A percentile compares a stretch with the other conserved stretches of the same genome.
phyloP scores from a whole-genome alignment of 2,113 vertebrate genomes.

The Lophius piscatorius region DNA sequence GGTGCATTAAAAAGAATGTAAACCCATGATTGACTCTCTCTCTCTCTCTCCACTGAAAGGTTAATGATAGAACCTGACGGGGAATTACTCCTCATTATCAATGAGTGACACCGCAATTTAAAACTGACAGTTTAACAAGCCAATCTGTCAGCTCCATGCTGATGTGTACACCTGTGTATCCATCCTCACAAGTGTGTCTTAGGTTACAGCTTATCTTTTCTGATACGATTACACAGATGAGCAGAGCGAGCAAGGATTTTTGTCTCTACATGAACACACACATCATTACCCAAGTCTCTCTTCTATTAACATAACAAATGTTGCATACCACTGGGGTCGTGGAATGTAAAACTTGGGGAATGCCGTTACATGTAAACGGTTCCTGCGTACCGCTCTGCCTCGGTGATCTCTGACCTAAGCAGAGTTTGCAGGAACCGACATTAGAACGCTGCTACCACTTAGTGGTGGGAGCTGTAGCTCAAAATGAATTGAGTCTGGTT shows the following conservation, averaged over 20 bases:
- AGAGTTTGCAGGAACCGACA: not conserved
- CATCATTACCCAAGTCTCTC: not conserved
- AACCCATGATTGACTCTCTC: not conserved
- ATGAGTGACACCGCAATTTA: constrained; percentile 3
- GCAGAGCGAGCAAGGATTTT: constrained; percentile 13
- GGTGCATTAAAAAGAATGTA: too few relatives aligned
- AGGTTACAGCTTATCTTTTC: constrained; percentile 16
- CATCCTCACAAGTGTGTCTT: not conserved
- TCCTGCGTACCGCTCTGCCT: not conserved
- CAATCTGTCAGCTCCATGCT: not conserved
- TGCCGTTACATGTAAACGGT: not conserved
- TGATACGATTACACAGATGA: constrained; percentile 23
- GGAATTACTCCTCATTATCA: constrained; percentile 21
- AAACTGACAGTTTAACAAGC: constrained; percentile 35
- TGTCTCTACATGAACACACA: not conserved
- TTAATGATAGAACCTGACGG: not conserved
- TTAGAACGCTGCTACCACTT: constrained; percentile 41
- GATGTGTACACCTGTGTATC: not conserved
- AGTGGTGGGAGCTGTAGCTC: constrained; percentile 38
- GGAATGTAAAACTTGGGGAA: not conserved
- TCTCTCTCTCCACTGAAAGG: too few relatives aligned
- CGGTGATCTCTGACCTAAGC: not conserved
- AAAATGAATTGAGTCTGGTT: not conserved
- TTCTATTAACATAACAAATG: constrained; percentile 4
- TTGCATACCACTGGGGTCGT: not conserved